phyloP scores from a whole-genome alignment of 2,797 vertebrate genomes.

The Podargus strigoides region DNA sequence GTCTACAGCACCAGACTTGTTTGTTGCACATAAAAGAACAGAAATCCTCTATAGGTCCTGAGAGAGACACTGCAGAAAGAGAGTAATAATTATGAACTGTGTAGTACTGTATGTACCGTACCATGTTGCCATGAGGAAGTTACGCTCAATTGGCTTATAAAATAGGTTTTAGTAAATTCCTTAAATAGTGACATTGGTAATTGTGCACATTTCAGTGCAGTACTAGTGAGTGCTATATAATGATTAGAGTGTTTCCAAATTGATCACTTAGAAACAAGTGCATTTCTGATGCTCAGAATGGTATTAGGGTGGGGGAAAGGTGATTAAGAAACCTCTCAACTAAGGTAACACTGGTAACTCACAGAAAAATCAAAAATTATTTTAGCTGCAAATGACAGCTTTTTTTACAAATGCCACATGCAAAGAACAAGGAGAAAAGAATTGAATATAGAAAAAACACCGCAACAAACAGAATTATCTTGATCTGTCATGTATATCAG shows the following conservation, averaged over 20 bases:
- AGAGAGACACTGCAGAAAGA: slow-evolving; percentile 33
- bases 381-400: neutral
- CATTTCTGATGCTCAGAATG: neutral
- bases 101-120: neutral
- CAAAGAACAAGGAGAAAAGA: neutral
- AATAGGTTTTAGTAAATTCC: slow-evolving; percentile 66
- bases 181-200: slow-evolving; percentile 45
- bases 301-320: neutral
- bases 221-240: slow-evolving; percentile 17
- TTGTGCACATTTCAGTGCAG: slow-evolving; percentile 48
- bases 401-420: neutral
- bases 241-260: slow-evolving; percentile 2
- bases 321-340: neutral
- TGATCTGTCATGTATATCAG: neutral
- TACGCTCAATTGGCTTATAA: slow-evolving; percentile 56
- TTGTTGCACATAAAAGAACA: slow-evolving; percentile 68
- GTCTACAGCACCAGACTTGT: slow-evolving; percentile 59
- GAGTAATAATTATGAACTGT: slow-evolving; percentile 56
- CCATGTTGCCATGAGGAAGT: slow-evolving; percentile 64
- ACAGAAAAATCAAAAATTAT: neutral
- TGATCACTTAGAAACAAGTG: neutral
- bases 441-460: neutral
- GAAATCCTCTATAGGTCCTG: slow-evolving; percentile 56
- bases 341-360: neutral
- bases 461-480: neutral